phyloP scores from a whole-genome alignment of 1,140 invertebrate genomes.

The Solen grandis region DNA sequence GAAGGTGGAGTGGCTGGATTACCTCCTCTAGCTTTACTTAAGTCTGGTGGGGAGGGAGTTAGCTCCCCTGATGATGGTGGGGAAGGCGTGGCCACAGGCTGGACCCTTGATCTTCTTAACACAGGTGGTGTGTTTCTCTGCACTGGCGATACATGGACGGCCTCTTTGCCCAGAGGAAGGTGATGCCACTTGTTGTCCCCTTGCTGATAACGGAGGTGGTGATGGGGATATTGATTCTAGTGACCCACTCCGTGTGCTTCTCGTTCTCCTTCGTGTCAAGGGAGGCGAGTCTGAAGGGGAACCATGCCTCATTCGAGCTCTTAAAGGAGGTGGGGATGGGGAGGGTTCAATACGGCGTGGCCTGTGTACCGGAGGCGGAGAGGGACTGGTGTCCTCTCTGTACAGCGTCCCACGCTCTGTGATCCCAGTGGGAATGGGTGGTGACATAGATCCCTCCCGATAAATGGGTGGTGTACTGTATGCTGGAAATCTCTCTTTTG shows the following conservation, averaged over 20 bases:
- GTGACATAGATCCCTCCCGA: constrained; percentile 36
- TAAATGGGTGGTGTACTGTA: constrained; percentile 29
- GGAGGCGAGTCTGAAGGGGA: constrained; percentile 31
- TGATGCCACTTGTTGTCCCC: constrained; percentile 22
- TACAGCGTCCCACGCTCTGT: constrained; percentile 45
- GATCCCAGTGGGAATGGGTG: constrained; percentile 41
- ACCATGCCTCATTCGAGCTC: constrained; percentile 14
- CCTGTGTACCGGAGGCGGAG: constrained; percentile 27
- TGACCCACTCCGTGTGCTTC: constrained; percentile 18
- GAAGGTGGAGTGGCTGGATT: neutral
- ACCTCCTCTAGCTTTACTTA: neutral
- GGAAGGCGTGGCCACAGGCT: constrained; percentile 25
- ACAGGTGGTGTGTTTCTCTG: constrained; percentile 48
- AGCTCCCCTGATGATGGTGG: constrained; percentile 51
- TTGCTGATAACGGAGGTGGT: constrained; percentile 14
- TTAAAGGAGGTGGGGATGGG: constrained; percentile 2
- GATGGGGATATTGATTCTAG: constrained; percentile 43
- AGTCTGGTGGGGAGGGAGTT: constrained; percentile 44
- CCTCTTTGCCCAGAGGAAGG: constrained; percentile 22
- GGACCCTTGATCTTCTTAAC: constrained; percentile 12
- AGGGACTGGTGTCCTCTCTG: constrained; percentile 27
- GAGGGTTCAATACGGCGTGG: constrained; percentile 4
- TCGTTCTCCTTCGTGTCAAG: constrained; percentile 2
- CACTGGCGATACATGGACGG: constrained; percentile 16
- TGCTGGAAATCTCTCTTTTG: constrained; percentile 10